Evolutionary conservation across 92 coral and sea anemone genomes (phyloP).

Genomic region (Siderastrea siderea): DNA sequence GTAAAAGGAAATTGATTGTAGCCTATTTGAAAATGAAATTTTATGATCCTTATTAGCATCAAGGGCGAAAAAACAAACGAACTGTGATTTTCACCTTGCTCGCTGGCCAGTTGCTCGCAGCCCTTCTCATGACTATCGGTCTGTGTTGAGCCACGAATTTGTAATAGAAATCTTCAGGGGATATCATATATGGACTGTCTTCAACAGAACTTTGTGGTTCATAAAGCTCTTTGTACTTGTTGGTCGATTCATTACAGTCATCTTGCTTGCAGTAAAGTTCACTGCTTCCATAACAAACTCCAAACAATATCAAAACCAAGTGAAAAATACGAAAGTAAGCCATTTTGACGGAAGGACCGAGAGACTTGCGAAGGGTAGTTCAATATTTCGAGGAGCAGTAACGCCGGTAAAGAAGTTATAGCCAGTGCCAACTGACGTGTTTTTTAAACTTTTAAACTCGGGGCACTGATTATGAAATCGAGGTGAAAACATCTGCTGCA

Average conservation of each 20-base stretch:
- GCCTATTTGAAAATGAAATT: no score
- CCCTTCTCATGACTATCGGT: conserved; percentile 46
- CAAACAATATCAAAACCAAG: neutral
- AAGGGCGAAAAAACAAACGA: no score
- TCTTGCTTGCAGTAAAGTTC: neutral
- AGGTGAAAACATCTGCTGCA: conserved; percentile 22
- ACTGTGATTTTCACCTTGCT: conserved; percentile 14
- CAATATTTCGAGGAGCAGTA: neutral
- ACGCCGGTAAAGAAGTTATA: neutral
- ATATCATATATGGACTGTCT: conserved; percentile 58
- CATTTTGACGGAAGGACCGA: neutral
- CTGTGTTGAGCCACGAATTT: conserved; percentile 60
- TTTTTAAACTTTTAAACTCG: neutral
- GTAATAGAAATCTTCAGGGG: conserved; percentile 65
- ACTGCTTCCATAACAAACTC: neutral
- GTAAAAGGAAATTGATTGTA: no score
- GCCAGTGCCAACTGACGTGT: neutral
- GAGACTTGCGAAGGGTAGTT: no score
- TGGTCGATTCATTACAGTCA: neutral
- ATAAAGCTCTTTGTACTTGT: neutral
- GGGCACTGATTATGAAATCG: neutral
- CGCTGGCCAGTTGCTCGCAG: conserved; percentile 59
- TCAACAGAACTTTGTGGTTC: neutral
- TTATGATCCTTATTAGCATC: no score
- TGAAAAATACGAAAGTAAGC: neutral